A percentile compares a stretch with the other conserved stretches of the same genome.
Evolutionary conservation across 2,888 invertebrate species (phyloP).

Genomic region (Ennomos quercinarius): DNA sequence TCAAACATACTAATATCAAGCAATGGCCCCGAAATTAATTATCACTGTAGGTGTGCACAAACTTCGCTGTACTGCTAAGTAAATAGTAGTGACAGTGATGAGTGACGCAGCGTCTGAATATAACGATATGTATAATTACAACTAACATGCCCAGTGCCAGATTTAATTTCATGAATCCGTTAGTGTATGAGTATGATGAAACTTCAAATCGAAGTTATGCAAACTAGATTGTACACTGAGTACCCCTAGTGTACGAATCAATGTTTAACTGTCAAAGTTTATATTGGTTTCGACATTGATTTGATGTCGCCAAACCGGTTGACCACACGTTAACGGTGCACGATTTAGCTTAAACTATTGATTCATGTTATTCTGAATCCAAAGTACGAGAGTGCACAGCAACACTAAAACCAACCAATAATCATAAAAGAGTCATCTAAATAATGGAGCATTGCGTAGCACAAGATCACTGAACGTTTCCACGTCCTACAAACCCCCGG

Average conservation of each 20-base stretch:
- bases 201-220: conserved; percentile 24
- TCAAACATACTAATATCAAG: too few relatives aligned
- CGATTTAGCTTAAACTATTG: conserved; percentile 24
- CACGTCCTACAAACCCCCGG: conserved; percentile 51
- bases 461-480: conserved; percentile 63
- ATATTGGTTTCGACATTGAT: conserved; percentile 40
- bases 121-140: neutral
- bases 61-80: neutral
- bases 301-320: conserved; percentile 36
- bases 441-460: conserved; percentile 19
- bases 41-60: too few relatives aligned
- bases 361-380: neutral
- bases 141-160: neutral
- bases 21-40: too few relatives aligned
- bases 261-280: conserved; percentile 46
- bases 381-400: neutral
- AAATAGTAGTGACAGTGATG: neutral
- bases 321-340: conserved; percentile 31
- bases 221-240: conserved; percentile 25
- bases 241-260: conserved; percentile 36
- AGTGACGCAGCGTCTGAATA: neutral
- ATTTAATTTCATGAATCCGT: conserved; percentile 11
- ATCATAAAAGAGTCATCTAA: neutral
- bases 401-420: neutral
- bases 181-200: conserved; percentile 10